These are phyloP conservation scores for Liasis olivaceus DNA, from an alignment of 2,797 vertebrate genomes.

Conservation along the genomic window DNA sequence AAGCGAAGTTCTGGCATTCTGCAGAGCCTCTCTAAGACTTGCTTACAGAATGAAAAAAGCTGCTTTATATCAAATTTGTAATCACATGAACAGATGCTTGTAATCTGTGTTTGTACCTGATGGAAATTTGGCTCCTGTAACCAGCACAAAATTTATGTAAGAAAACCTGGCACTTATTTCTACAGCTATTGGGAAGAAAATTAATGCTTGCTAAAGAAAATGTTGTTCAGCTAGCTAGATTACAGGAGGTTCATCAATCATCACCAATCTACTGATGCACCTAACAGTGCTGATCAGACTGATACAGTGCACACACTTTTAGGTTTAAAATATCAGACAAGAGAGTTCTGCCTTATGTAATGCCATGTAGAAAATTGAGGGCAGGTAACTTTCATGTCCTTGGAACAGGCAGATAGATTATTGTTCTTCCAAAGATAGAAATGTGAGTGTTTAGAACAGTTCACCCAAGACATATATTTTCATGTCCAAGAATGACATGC, in stretches of 20 bases:
- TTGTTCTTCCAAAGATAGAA: not conserved
- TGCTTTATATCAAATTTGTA: constrained; percentile 28
- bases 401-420: not conserved
- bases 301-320: not conserved
- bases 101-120: constrained; percentile 32
- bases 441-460: not conserved
- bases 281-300: not conserved
- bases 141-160: constrained; percentile 33
- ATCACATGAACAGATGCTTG: constrained; percentile 40
- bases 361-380: constrained; percentile 3
- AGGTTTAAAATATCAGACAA: not conserved
- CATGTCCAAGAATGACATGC: not conserved
- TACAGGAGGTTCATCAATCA: constrained; percentile 12
- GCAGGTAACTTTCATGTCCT: constrained; percentile 1
- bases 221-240: constrained; percentile 24
- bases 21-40: not conserved
- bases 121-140: constrained; percentile 32
- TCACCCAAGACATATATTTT: not conserved
- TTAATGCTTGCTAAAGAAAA: constrained; percentile 11
- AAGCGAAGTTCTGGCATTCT: not conserved
- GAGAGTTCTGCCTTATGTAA: not conserved
- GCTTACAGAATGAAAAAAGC: constrained; percentile 12
- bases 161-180: constrained; percentile 30
- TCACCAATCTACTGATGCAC: not conserved
- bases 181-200: constrained; percentile 31